Conservation (phyloP, 2,113 vertebrate genomes). For the Cololabis saira region DNA sequence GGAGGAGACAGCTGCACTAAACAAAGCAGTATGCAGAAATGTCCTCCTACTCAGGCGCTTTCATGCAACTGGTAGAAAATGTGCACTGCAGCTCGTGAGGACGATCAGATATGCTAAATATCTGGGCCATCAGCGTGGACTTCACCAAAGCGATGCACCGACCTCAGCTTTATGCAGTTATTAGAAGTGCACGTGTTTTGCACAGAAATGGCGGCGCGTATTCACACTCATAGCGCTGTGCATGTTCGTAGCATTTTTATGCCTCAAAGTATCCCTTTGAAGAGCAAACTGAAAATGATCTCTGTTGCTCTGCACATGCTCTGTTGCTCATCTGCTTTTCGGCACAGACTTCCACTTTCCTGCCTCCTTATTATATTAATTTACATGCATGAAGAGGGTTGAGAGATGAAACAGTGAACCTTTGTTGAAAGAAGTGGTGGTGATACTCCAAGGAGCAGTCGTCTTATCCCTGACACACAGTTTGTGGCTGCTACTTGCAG, state of each 20-base stretch:
- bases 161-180: neutral
- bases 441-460: slow-evolving; percentile 67
- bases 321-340: no score
- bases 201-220: neutral
- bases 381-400: slow-evolving; percentile 48
- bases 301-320: slow-evolving; percentile 10
- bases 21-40: no score
- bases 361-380: slow-evolving; percentile 34
- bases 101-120: neutral
- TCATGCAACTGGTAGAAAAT: no score
- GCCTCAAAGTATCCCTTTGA: slow-evolving; percentile 37
- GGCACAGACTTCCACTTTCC: slow-evolving; percentile 16
- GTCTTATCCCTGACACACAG: slow-evolving; percentile 63
- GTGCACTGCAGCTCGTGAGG: slow-evolving; percentile 11
- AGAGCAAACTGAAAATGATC: slow-evolving; percentile 38
- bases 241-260: slow-evolving; percentile 9
- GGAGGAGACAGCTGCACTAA: no score
- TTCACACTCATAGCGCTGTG: neutral
- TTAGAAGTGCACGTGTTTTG: slow-evolving; percentile 10
- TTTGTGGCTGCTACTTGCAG: slow-evolving; percentile 54
- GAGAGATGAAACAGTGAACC: slow-evolving; percentile 50
- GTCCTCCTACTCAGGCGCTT: no score
- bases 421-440: slow-evolving; percentile 51
- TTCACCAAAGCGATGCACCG: neutral
- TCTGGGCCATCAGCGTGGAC: no score